A percentile compares a stretch with the other conserved stretches of the same genome.
These are phyloP conservation scores for Dryobates pubescens DNA, from an alignment of 2,797 vertebrate genomes.

Conservation along the genomic window DNA sequence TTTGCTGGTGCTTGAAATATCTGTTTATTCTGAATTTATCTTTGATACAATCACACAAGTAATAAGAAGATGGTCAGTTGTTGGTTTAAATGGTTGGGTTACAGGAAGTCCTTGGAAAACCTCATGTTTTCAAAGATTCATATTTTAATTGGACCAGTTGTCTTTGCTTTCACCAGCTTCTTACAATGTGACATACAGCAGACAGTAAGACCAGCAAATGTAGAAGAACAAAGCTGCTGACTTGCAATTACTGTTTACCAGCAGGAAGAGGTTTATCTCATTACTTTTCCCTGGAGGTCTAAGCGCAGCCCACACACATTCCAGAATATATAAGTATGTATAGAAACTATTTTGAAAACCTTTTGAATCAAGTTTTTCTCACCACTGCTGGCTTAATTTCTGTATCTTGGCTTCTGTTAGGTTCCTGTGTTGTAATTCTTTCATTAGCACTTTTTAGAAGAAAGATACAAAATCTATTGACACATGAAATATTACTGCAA, in stretches of 20 bases:
- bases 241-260: background rate
- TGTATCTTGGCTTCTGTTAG: background rate
- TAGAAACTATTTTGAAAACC: constrained; percentile 16
- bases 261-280: background rate
- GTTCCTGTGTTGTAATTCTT: background rate
- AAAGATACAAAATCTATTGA: background rate
- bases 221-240: constrained; percentile 19
- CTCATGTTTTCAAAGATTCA: background rate
- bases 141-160: background rate
- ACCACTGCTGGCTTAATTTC: background rate
- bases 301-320: background rate
- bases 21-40: background rate
- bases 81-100: background rate
- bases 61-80: background rate
- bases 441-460: background rate
- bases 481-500: background rate
- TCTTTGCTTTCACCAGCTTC: background rate
- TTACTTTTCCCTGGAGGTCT: constrained; percentile 15
- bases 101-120: background rate
- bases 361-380: constrained; percentile 10
- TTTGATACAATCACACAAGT: background rate
- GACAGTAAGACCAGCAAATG: background rate
- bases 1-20: background rate
- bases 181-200: background rate
- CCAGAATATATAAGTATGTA: constrained; percentile 16